phyloP scores from a whole-genome alignment of 2,888 invertebrate genomes.

The Diadegma fenestrale region DNA sequence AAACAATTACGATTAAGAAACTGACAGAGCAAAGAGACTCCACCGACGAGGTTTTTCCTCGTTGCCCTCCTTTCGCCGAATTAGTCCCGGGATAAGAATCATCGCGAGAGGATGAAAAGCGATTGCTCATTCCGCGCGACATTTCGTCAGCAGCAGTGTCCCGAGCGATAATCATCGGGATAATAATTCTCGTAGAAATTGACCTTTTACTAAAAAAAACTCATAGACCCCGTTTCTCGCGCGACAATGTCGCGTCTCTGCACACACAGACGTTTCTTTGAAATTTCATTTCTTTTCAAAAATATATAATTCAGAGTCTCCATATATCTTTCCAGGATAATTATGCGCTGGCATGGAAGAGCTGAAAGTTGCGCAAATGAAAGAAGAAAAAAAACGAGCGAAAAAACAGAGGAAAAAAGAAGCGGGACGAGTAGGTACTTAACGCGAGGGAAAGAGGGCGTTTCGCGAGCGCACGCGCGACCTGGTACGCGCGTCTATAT shows the following conservation, averaged over 20 bases:
- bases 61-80: not conserved
- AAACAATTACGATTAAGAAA: constrained; percentile 77
- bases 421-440: constrained; percentile 44
- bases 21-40: constrained; percentile 52
- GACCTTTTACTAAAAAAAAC: not conserved
- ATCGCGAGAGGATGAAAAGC: not conserved
- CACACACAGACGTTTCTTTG: not conserved
- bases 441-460: constrained; percentile 80
- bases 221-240: not conserved
- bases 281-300: not conserved
- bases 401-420: not conserved
- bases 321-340: constrained; percentile 5
- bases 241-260: not conserved
- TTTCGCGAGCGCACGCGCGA: constrained; percentile 75
- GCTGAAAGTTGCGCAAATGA: constrained; percentile 78
- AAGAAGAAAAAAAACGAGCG: not conserved
- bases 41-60: not conserved
- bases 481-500: constrained; percentile 68
- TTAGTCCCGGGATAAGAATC: not conserved
- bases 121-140: not conserved
- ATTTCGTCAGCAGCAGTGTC: not conserved
- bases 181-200: not conserved
- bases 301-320: not conserved
- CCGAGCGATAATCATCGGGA: not conserved
- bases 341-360: constrained; percentile 71